Evolutionary conservation across 2,797 vertebrate species (phyloP).

Genomic region (Petrocephalus sullivani): DNA sequence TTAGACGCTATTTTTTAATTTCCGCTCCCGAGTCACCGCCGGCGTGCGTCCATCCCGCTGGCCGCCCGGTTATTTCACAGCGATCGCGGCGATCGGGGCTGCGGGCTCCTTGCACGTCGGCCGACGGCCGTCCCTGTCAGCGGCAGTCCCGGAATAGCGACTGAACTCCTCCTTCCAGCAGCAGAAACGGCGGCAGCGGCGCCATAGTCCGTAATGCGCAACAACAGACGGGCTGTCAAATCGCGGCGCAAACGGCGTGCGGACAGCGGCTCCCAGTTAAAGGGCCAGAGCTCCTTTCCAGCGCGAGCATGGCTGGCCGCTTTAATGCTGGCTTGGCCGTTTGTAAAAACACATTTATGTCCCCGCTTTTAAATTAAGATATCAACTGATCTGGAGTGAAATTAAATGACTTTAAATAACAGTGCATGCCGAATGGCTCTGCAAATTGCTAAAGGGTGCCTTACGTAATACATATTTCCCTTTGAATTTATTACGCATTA

Average conservation of each 20-base stretch:
- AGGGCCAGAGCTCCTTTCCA: constrained; percentile 27
- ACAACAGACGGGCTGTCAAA: constrained; percentile 40
- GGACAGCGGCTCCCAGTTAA: constrained; percentile 33
- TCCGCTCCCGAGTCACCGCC: not conserved
- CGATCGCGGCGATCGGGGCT: not conserved
- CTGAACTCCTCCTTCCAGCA: constrained; percentile 24
- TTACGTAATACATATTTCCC: not conserved
- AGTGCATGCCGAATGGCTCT: not conserved
- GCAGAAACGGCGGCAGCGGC: constrained; percentile 7
- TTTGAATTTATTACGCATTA: not conserved
- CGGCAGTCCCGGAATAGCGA: constrained; percentile 23
- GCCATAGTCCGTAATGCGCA: constrained; percentile 37
- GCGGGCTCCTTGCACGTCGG: not conserved
- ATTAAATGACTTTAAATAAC: not conserved
- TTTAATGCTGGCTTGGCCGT: not conserved
- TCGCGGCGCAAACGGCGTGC: constrained; percentile 26
- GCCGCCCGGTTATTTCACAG: not conserved
- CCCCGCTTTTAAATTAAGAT: not conserved
- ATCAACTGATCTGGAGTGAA: not conserved
- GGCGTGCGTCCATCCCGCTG: not conserved
- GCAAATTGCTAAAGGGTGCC: not conserved
- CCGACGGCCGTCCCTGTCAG: constrained; percentile 16
- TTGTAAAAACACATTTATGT: not conserved
- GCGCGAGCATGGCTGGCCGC: not conserved
- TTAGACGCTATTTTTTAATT: constrained; percentile 4